Evolutionary conservation across 2,113 vertebrate species (phyloP).

Genomic region (Oceanites oceanicus): DNA sequence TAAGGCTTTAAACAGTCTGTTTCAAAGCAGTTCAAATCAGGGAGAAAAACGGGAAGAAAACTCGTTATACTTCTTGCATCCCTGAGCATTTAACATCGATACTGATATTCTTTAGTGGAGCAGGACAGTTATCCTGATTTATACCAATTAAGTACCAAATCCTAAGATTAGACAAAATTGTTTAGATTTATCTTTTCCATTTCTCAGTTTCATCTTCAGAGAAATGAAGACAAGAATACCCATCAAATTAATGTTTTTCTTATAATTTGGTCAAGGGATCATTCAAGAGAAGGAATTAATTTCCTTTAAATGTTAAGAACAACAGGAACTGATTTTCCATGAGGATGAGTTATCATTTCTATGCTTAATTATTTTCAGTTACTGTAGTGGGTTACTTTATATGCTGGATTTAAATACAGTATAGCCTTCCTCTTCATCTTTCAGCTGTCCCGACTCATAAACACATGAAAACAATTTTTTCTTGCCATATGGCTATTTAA

Average conservation of each 20-base stretch:
- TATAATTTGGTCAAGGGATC: neutral
- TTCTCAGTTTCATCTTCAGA: neutral
- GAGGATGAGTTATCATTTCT: neutral
- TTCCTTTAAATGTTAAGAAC: neutral
- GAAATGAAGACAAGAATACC: neutral
- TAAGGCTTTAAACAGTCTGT: neutral
- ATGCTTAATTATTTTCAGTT: neutral
- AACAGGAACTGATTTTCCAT: neutral
- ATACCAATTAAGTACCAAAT: neutral
- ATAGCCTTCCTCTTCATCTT: neutral
- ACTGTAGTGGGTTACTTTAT: neutral
- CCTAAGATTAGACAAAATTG: neutral
- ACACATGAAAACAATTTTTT: neutral
- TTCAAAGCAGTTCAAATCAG: neutral
- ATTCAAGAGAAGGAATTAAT: neutral
- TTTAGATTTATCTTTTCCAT: neutral
- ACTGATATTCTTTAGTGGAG: neutral
- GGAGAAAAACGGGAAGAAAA: neutral
- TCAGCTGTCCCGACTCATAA: neutral
- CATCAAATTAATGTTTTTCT: neutral
- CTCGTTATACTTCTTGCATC: neutral
- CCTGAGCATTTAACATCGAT: neutral
- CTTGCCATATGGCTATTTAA: neutral
- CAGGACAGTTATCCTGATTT: neutral
- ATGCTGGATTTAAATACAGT: neutral